Base-by-base conservation (phyloP, 1,140 invertebrate species). In the Mercenaria mercenaria region DNA sequence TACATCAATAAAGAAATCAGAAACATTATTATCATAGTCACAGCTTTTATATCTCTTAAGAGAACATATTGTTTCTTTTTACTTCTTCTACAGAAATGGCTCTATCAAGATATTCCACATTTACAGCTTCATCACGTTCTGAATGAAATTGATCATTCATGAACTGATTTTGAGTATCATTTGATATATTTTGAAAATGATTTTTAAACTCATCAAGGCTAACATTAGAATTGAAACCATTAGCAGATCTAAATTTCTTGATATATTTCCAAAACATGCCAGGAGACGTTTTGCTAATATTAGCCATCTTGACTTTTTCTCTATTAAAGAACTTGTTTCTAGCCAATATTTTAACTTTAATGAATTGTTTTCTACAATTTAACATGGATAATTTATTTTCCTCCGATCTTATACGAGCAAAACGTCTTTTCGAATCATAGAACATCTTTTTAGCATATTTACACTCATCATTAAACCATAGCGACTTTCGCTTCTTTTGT, bases 391-490 rank as follows among this genome's bases (percentile, higher is more conserved):
- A 37, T 81, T 61, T 81, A 81, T 81, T 81, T 52, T 59, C 79
- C 20, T 61, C 79, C 15, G 13, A 81, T 61, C 32, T 81, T 23
- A 34, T 18, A n/a, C 23, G 11, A 59, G 79, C n/a, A 61, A 32
- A 81, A 1, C 50, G 50, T 2, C 50, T 29, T 32, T 81, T 81
- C 32, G 79, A 50, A 61, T 81, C 76, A 79, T 32, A 79, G 50
- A 79, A 79, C 29, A 26, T 29, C 20, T 76, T 79, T 79, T 79
- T 47, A 18, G 41, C 76, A 79, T 26, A 13, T 79, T 52, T 79
- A 79, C 76, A 79, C n/a, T 79, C 47, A 79, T 79, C 32, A 79
- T 79, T 79, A 52, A 79, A 79, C 76, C 76, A 79, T 79, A 52
- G 76, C 32, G 76, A 79, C 43, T 79, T 79, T 23, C 76, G 47